phyloP scores from a whole-genome alignment of 2,113 vertebrate genomes.

The Echinops telfairi region DNA sequence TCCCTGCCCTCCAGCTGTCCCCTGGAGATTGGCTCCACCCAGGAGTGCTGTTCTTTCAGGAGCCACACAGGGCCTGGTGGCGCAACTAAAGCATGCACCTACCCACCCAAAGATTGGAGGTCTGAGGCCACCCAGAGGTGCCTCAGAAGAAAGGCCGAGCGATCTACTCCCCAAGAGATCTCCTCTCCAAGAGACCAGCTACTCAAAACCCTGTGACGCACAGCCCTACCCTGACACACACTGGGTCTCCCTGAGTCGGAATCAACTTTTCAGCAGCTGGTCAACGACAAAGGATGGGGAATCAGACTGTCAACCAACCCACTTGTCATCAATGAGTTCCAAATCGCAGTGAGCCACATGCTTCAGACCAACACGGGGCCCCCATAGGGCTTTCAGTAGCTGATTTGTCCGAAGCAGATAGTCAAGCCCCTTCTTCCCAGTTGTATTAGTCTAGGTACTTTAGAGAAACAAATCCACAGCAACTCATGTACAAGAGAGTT shows the following conservation, averaged over 20 bases:
- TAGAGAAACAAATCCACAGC: too few species aligned
- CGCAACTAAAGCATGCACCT: neutral
- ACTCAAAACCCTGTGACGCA: neutral
- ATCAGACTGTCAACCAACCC: too few species aligned
- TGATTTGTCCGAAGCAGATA: neutral
- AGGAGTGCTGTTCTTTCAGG: fast-evolving
- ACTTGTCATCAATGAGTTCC: too few species aligned
- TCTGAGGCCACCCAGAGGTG: neutral
- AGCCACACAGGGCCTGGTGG: neutral
- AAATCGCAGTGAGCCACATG: neutral
- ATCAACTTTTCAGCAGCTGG: neutral
- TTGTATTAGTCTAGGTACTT: too few species aligned
- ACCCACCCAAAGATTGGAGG: neutral
- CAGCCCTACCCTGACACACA: neutral
- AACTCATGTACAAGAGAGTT: too few species aligned
- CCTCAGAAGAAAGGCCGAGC: neutral
- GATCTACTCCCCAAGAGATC: neutral
- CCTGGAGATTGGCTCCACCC: neutral
- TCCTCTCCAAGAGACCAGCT: too few species aligned
- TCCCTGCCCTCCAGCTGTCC: fast-evolving
- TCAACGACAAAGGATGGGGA: neutral
- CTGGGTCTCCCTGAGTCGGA: neutral
- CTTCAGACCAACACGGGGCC: neutral
- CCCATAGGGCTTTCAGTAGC: neutral
- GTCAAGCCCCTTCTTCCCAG: too few species aligned